Conservation (phyloP, 2,797 vertebrate species). For the Orestias chungarensis region DNA sequence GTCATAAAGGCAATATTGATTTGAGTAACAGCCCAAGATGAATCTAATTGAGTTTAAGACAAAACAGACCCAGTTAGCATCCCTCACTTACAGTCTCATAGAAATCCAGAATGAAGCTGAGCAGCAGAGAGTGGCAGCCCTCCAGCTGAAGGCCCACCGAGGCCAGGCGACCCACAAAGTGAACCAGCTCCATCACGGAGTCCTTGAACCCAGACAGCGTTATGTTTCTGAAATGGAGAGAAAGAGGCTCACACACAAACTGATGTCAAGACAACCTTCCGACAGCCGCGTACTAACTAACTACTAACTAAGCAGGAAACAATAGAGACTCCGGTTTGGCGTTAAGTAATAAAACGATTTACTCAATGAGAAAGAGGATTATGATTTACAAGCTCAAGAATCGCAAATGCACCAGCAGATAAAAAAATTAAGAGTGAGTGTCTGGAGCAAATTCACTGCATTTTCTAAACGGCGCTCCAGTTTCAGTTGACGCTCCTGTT, state of each 20-base stretch:
- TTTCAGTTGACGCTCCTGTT: neutral
- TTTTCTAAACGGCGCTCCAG: neutral
- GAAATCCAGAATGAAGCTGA: constrained; percentile 91
- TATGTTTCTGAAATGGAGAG: constrained; percentile 80
- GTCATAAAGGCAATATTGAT: too few species aligned
- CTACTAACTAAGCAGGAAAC: constrained; percentile 6
- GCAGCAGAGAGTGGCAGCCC: constrained; percentile 80
- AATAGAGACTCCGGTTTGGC: constrained; percentile 22
- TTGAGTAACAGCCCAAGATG: too few species aligned
- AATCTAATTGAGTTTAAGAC: too few species aligned
- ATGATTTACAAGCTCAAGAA: constrained; percentile 28
- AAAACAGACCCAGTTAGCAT: neutral
- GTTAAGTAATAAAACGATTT: constrained; percentile 19
- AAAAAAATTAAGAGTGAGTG: neutral
- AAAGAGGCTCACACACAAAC: constrained; percentile 19
- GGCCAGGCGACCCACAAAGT: constrained; percentile 86
- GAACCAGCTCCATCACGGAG: constrained; percentile 84
- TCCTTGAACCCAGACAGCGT: constrained; percentile 85
- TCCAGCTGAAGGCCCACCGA: constrained; percentile 85
- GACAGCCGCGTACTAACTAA: neutral
- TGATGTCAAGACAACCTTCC: neutral
- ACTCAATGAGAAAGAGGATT: constrained; percentile 5
- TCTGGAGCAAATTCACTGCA: neutral
- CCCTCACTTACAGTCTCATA: constrained; percentile 86
- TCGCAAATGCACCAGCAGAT: constrained; percentile 1